Percentiles rank a stretch among this genome's conserved stretches.
Conservation (phyloP, 1,140 invertebrate species). For the Hirudo medicinalis region DNA sequence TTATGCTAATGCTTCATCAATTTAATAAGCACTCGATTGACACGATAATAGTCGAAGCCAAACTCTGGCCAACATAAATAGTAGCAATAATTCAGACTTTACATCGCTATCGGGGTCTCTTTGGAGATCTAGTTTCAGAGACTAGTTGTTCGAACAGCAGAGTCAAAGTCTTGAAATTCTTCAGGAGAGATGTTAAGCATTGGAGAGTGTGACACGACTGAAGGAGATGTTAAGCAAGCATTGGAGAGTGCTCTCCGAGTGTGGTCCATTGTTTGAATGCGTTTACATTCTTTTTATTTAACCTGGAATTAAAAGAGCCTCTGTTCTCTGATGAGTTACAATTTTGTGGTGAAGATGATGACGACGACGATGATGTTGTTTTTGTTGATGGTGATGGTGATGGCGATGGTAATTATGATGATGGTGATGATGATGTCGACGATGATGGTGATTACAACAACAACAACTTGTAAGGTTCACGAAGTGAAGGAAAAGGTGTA, state of each 20-base stretch:
- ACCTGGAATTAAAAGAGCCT: background rate
- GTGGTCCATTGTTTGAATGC: slow-evolving; percentile 1
- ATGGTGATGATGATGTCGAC: too few relatives aligned
- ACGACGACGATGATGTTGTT: too few relatives aligned
- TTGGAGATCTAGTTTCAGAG: background rate
- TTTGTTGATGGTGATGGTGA: too few relatives aligned
- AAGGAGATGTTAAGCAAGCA: background rate
- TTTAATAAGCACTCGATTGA: too few relatives aligned
- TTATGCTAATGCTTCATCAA: too few relatives aligned
- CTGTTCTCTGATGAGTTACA: too few relatives aligned
- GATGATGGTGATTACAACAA: too few relatives aligned
- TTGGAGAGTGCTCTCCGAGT: background rate
- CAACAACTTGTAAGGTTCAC: too few relatives aligned
- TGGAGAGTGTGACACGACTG: background rate
- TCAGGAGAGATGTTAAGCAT: background rate
- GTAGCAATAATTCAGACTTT: background rate
- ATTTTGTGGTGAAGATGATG: too few relatives aligned
- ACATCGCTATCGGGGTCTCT: background rate
- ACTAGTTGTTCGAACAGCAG: background rate
- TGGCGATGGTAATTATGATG: too few relatives aligned
- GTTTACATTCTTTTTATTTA: background rate
- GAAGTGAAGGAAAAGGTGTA: too few relatives aligned
- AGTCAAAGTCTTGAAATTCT: background rate
- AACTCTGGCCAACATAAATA: background rate
- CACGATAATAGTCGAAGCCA: too few relatives aligned